Conservation (phyloP, 2,113 vertebrate species). For the Piprites chloris region DNA sequence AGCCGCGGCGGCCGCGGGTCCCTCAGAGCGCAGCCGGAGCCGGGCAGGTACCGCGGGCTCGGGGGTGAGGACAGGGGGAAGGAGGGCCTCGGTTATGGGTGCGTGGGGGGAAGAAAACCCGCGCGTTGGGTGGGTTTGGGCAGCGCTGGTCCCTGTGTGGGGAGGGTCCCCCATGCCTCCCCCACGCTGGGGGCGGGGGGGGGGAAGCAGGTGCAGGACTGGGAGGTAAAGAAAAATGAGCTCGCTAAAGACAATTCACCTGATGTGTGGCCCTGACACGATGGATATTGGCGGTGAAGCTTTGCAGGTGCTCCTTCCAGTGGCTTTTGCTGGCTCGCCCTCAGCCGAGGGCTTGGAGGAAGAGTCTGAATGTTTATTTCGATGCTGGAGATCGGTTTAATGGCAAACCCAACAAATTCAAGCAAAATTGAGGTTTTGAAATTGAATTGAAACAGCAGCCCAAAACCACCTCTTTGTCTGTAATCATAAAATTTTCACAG, state of each 20-base stretch:
- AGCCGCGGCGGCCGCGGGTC: background rate
- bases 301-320: rapidly evolving
- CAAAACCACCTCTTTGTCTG: rapidly evolving
- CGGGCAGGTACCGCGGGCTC: background rate
- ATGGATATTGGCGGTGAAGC: rapidly evolving
- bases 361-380: rapidly evolving
- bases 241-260: background rate
- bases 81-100: background rate
- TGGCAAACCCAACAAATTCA: background rate
- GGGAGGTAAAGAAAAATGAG: background rate
- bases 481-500: rapidly evolving
- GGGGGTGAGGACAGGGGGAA: rapidly evolving
- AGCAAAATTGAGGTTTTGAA: background rate
- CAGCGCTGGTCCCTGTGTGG: background rate
- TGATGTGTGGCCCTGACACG: background rate
- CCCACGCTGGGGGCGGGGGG: background rate
- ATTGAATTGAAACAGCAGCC: background rate
- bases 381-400: background rate
- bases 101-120: no score
- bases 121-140: background rate
- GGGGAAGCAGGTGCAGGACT: background rate
- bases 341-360: background rate
- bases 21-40: background rate
- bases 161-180: background rate
- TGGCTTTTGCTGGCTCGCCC: background rate